A percentile compares a stretch with the other conserved stretches of the same genome.
These are phyloP conservation scores for Aleiodes testaceus DNA, from an alignment of 2,888 invertebrate genomes.

Conservation along the genomic window DNA sequence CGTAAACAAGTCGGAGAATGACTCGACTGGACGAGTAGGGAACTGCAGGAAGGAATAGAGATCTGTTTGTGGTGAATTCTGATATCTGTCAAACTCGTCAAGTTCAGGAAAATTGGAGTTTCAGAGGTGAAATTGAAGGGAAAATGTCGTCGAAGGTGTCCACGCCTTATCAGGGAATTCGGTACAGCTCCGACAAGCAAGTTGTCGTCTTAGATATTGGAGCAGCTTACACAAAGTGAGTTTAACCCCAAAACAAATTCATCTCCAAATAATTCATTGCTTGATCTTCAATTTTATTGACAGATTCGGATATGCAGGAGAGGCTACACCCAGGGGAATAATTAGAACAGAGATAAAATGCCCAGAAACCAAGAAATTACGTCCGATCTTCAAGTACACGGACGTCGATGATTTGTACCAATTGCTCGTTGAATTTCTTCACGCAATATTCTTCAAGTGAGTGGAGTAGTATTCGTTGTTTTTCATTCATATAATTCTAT, in stretches of 20 bases:
- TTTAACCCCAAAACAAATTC: constrained; percentile 27
- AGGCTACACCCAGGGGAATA: constrained; percentile 90
- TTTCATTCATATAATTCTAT: background rate
- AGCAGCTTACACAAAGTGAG: constrained; percentile 92
- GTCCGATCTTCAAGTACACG: constrained; percentile 80
- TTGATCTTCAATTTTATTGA: constrained; percentile 4
- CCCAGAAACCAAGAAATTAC: constrained; percentile 76
- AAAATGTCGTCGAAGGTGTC: constrained; percentile 76
- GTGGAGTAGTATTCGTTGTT: too few relatives aligned
- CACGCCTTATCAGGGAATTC: constrained; percentile 83
- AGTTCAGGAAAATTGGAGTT: background rate
- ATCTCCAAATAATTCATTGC: background rate
- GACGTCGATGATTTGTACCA: constrained; percentile 84
- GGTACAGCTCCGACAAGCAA: constrained; percentile 88
- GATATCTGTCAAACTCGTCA: background rate
- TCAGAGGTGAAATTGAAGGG: background rate
- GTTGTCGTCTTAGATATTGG: constrained; percentile 94
- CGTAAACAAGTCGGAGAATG: background rate
- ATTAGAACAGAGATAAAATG: constrained; percentile 85
- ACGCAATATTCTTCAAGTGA: constrained; percentile 90
- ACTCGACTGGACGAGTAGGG: background rate
- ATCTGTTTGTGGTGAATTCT: background rate
- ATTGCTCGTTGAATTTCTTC: constrained; percentile 90
- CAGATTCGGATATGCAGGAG: constrained; percentile 94
- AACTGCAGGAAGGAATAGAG: constrained; percentile 6